Conservation (phyloP, 2,888 invertebrate species). For the Meganola albula region DNA sequence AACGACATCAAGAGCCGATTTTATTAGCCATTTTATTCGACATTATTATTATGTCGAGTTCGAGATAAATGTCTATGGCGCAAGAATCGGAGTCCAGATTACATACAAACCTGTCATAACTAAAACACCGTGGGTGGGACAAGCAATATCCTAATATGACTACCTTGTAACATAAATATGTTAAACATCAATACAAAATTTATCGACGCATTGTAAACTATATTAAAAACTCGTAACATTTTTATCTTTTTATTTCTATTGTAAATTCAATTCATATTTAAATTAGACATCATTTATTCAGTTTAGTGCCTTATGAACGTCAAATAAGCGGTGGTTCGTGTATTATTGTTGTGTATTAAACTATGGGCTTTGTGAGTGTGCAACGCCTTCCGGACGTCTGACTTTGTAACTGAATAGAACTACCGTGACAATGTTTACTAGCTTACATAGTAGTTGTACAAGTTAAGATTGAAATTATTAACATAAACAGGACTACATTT, state of each 20-base stretch:
- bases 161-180: constrained; percentile 18
- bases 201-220: constrained; percentile 20
- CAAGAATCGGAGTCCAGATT: too few relatives aligned
- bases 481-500: too few relatives aligned
- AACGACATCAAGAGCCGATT: background rate
- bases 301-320: constrained; percentile 25
- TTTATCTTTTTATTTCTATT: constrained; percentile 17
- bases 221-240: constrained; percentile 20
- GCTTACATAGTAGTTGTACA: constrained; percentile 11
- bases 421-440: constrained; percentile 21
- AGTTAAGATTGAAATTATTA: too few relatives aligned
- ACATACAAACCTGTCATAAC: too few relatives aligned
- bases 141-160: constrained; percentile 15
- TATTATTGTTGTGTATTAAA: constrained; percentile 24
- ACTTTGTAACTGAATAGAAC: constrained; percentile 15
- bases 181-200: constrained; percentile 21
- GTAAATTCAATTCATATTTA: constrained; percentile 28
- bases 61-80: too few relatives aligned
- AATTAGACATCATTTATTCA: constrained; percentile 28
- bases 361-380: constrained; percentile 18
- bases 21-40: background rate
- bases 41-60: background rate
- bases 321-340: constrained; percentile 22
- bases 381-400: constrained; percentile 12
- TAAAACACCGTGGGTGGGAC: constrained; percentile 21